phyloP scores from a whole-genome alignment of 2,113 vertebrate genomes.

The Platichthys flesus region DNA sequence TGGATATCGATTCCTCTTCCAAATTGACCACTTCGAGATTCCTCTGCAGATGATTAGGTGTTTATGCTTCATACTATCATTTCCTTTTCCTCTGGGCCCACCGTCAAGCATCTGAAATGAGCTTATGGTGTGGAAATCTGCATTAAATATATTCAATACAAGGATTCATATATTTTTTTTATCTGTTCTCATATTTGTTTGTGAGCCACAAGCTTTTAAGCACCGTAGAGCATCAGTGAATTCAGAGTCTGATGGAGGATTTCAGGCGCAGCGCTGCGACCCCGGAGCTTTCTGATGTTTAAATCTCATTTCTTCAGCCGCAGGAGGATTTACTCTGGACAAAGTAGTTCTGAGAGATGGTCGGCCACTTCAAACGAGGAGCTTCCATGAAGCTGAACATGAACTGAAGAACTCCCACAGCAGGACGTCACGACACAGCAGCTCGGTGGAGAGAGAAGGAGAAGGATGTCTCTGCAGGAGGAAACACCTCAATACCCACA shows the following conservation, averaged over 20 bases:
- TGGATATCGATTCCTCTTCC: conserved; percentile 60
- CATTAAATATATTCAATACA: conserved; percentile 19
- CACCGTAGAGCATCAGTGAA: too few species aligned
- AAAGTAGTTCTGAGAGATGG: conserved; percentile 29
- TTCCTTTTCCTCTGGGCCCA: conserved; percentile 6
- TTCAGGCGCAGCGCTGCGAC: conserved; percentile 11
- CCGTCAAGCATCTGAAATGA: conserved; percentile 17
- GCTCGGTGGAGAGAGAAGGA: neutral
- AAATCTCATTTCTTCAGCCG: conserved; percentile 55
- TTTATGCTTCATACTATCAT: conserved; percentile 38
- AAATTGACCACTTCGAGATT: conserved; percentile 43
- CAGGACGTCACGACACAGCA: neutral
- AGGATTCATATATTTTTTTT: neutral
- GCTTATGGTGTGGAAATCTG: conserved; percentile 24
- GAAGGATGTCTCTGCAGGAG: neutral
- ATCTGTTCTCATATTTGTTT: neutral
- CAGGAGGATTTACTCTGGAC: conserved; percentile 23
- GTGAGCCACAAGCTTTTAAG: conserved; percentile 10
- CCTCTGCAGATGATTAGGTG: conserved; percentile 40
- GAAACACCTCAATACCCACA: neutral
- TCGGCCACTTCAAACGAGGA: neutral
- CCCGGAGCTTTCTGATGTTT: conserved; percentile 55
- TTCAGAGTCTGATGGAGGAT: too few species aligned
- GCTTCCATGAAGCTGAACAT: neutral
- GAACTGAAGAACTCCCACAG: neutral